Evolutionary conservation across 2,113 vertebrate genomes (phyloP).

Genomic region (Thymallus thymallus): DNA sequence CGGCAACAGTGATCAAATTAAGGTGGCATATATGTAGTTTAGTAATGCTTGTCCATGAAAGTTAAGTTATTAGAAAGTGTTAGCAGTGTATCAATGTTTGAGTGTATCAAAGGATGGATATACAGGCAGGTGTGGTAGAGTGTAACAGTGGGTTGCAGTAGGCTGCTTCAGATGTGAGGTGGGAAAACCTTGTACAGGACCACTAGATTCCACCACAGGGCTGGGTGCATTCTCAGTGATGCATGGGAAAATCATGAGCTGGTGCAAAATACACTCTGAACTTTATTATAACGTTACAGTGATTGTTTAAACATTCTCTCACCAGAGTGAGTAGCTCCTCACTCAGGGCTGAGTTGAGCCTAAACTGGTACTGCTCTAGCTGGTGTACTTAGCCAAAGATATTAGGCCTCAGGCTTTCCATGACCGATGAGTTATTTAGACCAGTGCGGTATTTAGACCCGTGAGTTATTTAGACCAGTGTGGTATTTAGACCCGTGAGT

Average conservation of each 20-base stretch:
- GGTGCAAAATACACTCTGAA: slow-evolving; percentile 43
- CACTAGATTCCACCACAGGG: slow-evolving; percentile 26
- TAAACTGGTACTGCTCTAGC: neutral
- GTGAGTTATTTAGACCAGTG: too few species aligned
- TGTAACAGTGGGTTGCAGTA: neutral
- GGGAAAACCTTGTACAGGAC: neutral
- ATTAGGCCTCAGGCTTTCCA: neutral
- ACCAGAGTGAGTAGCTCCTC: slow-evolving; percentile 12
- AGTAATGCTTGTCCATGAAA: neutral
- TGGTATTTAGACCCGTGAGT: too few species aligned
- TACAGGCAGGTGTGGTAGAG: neutral
- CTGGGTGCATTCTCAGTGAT: slow-evolving; percentile 52
- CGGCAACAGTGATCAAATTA: too few species aligned
- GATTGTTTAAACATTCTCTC: slow-evolving; percentile 21
- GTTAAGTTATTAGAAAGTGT: neutral
- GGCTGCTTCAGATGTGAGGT: neutral
- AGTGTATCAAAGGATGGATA: neutral
- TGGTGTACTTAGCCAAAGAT: neutral
- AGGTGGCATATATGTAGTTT: too few species aligned
- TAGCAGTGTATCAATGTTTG: neutral
- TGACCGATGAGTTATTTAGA: neutral
- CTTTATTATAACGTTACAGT: slow-evolving; percentile 9
- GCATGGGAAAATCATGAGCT: slow-evolving; percentile 42
- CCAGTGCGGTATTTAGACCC: too few species aligned
- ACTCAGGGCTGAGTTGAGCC: slow-evolving; percentile 20